Base-by-base conservation (phyloP, 2,113 vertebrate species). In the Pimephales promelas region DNA sequence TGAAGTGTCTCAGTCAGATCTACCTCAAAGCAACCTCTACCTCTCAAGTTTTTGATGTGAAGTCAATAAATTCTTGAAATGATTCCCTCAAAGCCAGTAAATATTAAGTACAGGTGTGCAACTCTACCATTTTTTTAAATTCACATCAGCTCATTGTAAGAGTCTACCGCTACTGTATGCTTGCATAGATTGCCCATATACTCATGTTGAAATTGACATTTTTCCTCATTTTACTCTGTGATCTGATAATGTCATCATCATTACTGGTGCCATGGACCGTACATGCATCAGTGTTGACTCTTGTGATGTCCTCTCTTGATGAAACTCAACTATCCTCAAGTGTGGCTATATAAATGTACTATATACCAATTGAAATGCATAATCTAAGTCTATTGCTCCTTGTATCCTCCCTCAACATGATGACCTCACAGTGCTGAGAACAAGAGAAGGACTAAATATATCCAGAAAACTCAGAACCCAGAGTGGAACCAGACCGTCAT, bases 401-500 rank as follows among this genome's bases (percentile, higher is more conserved):
- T 85, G 72, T 74, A 18, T 59, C 68, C 24, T 85, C 74, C 90
- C 75, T 90, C 14, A 87, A 87, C 89, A 66, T 89, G 57, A 68
- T 88, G 43, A 91, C 79, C 90, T 89, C 90, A 88, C 92, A 99
- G 98, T 92, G 97, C 96, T 88, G 98, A 99, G 82, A 97, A 98
- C 92, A 99, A 98, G 90, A 92, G 97, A 88, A 95, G 96, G 83
- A 99, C 97, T 86, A 99, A 98, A 89, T 96, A 99, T 56, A 88
- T 96, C 34, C 98, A 99, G 93, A 99, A 97, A 90, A 99, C 96
- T 87, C 90, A 96, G 93, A 98, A 99, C 92, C 98, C 98, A 56
- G 98, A 99, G 87, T 99, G 98, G 98, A 99, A 99, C 94, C 98
- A 99, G 93, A 99, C 97, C 0, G 98, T 99, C 84, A 99, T 99